Conservation (phyloP, 2,888 invertebrate species). For the Apomyelois bistriatella region DNA sequence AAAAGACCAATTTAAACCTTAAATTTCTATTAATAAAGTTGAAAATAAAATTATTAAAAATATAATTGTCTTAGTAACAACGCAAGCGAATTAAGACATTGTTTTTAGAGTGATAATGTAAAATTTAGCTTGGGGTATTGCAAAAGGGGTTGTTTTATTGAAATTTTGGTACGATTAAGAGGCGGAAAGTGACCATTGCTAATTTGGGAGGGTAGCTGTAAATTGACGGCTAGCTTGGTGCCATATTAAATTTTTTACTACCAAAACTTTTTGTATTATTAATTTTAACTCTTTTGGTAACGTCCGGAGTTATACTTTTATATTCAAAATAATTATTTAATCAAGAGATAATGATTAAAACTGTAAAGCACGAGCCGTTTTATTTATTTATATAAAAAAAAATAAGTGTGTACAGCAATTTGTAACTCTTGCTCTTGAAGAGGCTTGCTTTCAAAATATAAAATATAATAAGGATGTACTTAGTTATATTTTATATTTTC, state of each 20-base stretch:
- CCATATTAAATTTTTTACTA: conserved; percentile 34
- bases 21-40: conserved; percentile 6
- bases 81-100: conserved; percentile 1
- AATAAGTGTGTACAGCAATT: too few relatives aligned
- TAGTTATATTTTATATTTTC: too few relatives aligned
- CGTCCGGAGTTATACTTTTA: not conserved
- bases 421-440: too few relatives aligned
- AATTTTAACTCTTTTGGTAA: conserved; percentile 14
- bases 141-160: conserved; percentile 24
- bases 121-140: conserved; percentile 3
- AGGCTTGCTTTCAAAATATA: too few relatives aligned
- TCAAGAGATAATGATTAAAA: too few relatives aligned
- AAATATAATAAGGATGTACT: too few relatives aligned
- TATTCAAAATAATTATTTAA: too few relatives aligned
- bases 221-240: conserved; percentile 32
- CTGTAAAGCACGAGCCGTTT: too few relatives aligned
- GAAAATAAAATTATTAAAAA: not conserved
- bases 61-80: not conserved
- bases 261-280: conserved; percentile 26
- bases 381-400: too few relatives aligned
- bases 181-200: conserved; percentile 60
- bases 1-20: conserved; percentile 6
- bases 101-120: conserved; percentile 19
- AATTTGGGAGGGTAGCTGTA: conserved; percentile 55
- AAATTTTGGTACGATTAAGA: conserved; percentile 51